Evolutionary conservation across 1,140 invertebrate species (phyloP).

Genomic region (Holcopasites calliopsidis): DNA sequence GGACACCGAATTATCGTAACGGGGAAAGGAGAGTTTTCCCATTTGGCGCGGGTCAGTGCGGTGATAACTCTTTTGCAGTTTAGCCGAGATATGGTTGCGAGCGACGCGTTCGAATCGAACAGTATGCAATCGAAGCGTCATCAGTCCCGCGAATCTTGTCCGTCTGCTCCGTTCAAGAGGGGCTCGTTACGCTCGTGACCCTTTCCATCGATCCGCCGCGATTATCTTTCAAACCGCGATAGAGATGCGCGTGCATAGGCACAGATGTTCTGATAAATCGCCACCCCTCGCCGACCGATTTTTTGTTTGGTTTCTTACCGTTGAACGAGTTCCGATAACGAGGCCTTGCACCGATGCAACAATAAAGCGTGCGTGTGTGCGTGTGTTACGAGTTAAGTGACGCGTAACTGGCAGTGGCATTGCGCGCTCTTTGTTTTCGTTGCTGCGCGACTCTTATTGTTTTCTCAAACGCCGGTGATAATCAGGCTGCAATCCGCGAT

Average conservation of each 20-base stretch:
- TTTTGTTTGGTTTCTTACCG: no score
- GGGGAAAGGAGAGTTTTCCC: constrained; percentile 45
- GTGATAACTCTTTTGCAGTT: constrained; percentile 48
- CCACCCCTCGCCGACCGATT: background rate
- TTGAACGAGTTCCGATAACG: constrained; percentile 1
- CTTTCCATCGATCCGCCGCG: background rate
- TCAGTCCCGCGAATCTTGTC: no score
- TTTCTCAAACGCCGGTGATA: background rate
- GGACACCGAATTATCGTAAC: constrained; percentile 49
- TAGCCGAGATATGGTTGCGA: constrained; percentile 10
- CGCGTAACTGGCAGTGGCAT: no score
- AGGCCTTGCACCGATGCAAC: background rate
- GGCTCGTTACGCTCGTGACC: no score
- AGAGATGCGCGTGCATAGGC: background rate
- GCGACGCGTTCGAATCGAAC: no score
- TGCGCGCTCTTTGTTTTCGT: background rate
- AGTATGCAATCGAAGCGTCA: no score
- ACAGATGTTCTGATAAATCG: constrained; percentile 32
- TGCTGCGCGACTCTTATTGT: background rate
- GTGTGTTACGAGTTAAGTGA: no score
- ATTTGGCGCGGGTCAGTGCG: constrained; percentile 54
- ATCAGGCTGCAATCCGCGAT: no score
- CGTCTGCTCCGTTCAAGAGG: no score
- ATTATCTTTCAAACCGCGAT: constrained; percentile 12
- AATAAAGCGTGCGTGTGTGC: background rate